Base-by-base conservation (phyloP, 2,113 vertebrate species). In the Malurus alboscapulatus region DNA sequence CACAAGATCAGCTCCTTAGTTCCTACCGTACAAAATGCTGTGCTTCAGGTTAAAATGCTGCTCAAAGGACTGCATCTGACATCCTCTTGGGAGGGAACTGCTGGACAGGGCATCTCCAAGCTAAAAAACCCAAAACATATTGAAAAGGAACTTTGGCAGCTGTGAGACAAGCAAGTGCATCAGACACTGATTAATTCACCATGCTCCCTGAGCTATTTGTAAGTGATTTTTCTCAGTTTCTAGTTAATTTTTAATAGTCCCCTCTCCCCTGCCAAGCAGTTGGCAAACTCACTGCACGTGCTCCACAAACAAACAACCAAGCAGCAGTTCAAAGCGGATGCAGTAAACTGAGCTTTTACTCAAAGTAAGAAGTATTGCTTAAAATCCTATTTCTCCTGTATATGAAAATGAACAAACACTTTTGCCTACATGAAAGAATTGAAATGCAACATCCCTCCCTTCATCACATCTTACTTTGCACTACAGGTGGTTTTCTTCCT, bases 101-200 rank as follows among this genome's bases (percentile, higher is more conserved):
- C 69, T 61, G 65, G 45, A 32, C 17, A 34, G 29, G 54, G 14
- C 32, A 42, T 20, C 65, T 58, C 42, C 21, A 47, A 62, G 73
- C 67, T 6, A 12, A 30, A 57, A 47, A 78, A 78, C 32, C n/a
- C 5, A 53, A 86, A 65, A 21, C 6, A 50, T 0, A 0, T 42
- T 54, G 38, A 47, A 74, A 71, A 66, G n/a, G 55, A 66, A 50
- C 59, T 42, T 15, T 55, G 67, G 77, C 53, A 84, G 82, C 40
- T 1, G 1, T 4, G 57, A 84, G 47, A 44, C 30, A 89, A 84
- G 44, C 17, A 71, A 74, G 27, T 21, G 45, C 59, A 47, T 69
- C 51, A 74, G 77, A 34, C 40, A 19, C 38, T 38, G 73, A 58
- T 51, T 59, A 88, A 87, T 69, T 69, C 84, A 44, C 32, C 36